phyloP scores from a whole-genome alignment of 2,113 vertebrate species.

The Microcebus jonahi region DNA sequence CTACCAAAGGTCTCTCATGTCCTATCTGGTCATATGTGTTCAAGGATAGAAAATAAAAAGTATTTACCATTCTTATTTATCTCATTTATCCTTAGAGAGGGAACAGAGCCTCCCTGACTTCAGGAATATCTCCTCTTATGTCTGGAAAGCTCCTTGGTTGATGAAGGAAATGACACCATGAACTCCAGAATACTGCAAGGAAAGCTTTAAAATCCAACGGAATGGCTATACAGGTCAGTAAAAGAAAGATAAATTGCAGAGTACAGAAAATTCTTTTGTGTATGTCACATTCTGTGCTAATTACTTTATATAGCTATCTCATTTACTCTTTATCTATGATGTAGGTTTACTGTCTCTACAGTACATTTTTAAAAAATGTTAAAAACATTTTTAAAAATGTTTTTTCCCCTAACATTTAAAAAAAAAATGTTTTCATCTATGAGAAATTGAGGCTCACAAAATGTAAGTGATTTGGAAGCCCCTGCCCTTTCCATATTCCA shows the following conservation, averaged over 20 bases:
- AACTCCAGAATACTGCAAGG: not conserved
- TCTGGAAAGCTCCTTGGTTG: not conserved
- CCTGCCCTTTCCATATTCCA: not conserved
- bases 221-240: not conserved
- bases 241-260: not conserved
- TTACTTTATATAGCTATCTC: not conserved
- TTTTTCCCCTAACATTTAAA: too few relatives aligned
- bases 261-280: slow-evolving; percentile 8
- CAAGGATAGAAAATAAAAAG: slow-evolving; percentile 18
- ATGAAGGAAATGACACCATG: not conserved
- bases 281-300: not conserved
- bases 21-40: not conserved
- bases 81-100: not conserved
- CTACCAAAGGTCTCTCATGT: not conserved
- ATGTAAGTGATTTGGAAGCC: not conserved
- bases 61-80: not conserved
- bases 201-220: not conserved
- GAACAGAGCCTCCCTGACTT: not conserved
- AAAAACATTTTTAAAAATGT: too few relatives aligned
- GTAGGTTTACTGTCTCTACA: not conserved
- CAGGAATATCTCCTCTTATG: not conserved
- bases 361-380: not conserved
- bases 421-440: not conserved
- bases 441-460: not conserved
- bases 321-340: not conserved